These are phyloP conservation scores for Aproaerema taeniolella DNA, from an alignment of 2,888 invertebrate species.

Conservation along the genomic window DNA sequence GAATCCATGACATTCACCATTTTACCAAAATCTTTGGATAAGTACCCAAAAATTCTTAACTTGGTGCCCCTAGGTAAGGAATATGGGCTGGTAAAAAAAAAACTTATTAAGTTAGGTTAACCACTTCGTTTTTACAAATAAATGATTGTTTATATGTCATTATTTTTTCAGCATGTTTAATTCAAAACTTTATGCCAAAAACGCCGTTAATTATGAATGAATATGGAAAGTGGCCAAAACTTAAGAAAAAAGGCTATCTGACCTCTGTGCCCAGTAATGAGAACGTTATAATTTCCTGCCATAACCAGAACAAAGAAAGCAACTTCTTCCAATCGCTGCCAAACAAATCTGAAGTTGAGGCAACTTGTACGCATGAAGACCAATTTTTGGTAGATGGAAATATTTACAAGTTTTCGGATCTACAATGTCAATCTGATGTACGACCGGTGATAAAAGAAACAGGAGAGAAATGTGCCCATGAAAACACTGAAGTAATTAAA, in stretches of 20 bases:
- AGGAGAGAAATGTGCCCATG: constrained; percentile 11
- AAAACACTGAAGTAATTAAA: constrained; percentile 13
- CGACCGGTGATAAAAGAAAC: constrained; percentile 7
- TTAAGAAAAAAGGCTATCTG: background rate
- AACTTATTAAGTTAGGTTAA: too few species aligned
- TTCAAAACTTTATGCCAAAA: background rate
- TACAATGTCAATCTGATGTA: constrained; percentile 10
- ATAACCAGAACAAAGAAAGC: background rate
- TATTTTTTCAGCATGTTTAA: background rate
- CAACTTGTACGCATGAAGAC: constrained; percentile 14
- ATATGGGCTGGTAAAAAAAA: too few species aligned
- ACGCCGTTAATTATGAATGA: background rate
- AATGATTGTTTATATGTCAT: background rate
- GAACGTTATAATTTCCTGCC: background rate
- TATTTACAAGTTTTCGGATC: constrained; percentile 13
- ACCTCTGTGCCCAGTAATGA: too few species aligned
- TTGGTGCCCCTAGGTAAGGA: too few species aligned
- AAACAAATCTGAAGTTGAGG: constrained; percentile 7
- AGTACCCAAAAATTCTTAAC: too few species aligned
- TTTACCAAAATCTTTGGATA: too few species aligned
- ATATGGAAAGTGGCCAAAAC: background rate
- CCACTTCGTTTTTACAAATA: background rate
- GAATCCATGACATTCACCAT: too few species aligned
- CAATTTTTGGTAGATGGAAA: constrained; percentile 12
- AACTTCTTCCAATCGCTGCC: constrained; percentile 1